Base-by-base conservation (phyloP, 1,140 invertebrate species). In the Armadillidium nasatum region DNA sequence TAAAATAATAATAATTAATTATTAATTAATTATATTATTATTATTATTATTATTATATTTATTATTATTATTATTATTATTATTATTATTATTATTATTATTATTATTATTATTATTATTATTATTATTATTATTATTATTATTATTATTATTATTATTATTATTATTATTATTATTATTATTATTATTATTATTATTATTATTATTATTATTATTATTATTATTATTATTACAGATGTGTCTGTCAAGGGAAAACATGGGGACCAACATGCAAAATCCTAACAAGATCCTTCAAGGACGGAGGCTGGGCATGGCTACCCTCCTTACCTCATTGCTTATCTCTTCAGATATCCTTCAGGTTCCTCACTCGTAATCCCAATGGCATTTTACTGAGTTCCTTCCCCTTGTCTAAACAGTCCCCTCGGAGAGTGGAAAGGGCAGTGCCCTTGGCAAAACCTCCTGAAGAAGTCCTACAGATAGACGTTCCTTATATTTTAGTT, bases 261-360 rank as follows among this genome's bases (percentile, higher is more conserved):
- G 74, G 74, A n/a, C 9, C 23, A 33, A 33, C n/a, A 1, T 76
- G 74, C 69, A 76, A 71, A 44, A 43, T 76, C 7, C 43, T 68
- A 19, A 66, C 74, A 13, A 50, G 74, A 43, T 50, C 67, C 7
- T 76, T 76, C 13, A 7, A 10, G 7, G 45, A 71, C 4, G 43
- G 45, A 11, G 74, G 74, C 68, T 76, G 74, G 74, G 66, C 74
- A 9, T 76, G 74, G 74, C 43, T 70, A 7, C 11, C 44, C 0
- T 67, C 74, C 0, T 46, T 76, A 9, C 74, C 74, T 7, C 50
- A 23, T 13, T 76, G 74, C 19, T 4, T 44, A n/a, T 67, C 67
- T 71, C 21, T 54, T 10, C 1, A 72, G 44, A 10, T 76, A 15
- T 70, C 74, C 21, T 60, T 76, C 74, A 68, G 71, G 23, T 33